Evolutionary conservation across 2,797 vertebrate species (phyloP).

Genomic region (Sebastes itinus): DNA sequence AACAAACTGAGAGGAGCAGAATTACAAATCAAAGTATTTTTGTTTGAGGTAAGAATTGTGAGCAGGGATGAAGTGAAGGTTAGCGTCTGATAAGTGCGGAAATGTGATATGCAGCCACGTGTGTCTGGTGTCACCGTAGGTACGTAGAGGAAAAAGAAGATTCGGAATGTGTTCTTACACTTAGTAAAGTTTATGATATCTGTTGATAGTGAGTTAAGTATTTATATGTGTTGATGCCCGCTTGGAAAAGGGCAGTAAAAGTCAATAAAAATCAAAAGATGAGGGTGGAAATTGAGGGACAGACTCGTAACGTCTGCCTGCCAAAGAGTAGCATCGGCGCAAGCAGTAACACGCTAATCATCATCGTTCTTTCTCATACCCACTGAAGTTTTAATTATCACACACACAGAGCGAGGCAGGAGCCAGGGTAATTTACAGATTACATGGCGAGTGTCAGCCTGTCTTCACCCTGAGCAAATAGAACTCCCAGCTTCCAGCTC

Average conservation of each 20-base stretch:
- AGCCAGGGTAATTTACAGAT: slow-evolving; percentile 76
- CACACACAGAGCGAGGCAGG: slow-evolving; percentile 60
- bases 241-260: background rate
- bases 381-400: slow-evolving; percentile 77
- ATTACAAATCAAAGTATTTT: slow-evolving; percentile 36
- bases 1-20: slow-evolving; percentile 41
- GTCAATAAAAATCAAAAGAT: slow-evolving; percentile 11
- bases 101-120: background rate
- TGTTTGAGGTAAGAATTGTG: background rate
- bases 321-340: slow-evolving; percentile 61
- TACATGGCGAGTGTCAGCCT: slow-evolving; percentile 78
- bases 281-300: slow-evolving; percentile 27
- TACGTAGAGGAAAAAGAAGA: background rate
- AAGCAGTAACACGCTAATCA: slow-evolving; percentile 82
- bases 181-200: background rate
- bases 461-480: slow-evolving; percentile 61
- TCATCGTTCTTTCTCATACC: slow-evolving; percentile 69
- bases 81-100: background rate
- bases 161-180: background rate
- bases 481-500: slow-evolving; percentile 59
- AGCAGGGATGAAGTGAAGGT: slow-evolving; percentile 2
- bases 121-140: background rate
- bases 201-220: background rate
- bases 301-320: slow-evolving; percentile 53
- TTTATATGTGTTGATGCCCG: background rate